Percentiles rank a stretch among this genome's conserved stretches.
These are phyloP conservation scores for Peromyscus aztecus DNA, from an alignment of 2,797 vertebrate genomes.

Conservation along the genomic window DNA sequence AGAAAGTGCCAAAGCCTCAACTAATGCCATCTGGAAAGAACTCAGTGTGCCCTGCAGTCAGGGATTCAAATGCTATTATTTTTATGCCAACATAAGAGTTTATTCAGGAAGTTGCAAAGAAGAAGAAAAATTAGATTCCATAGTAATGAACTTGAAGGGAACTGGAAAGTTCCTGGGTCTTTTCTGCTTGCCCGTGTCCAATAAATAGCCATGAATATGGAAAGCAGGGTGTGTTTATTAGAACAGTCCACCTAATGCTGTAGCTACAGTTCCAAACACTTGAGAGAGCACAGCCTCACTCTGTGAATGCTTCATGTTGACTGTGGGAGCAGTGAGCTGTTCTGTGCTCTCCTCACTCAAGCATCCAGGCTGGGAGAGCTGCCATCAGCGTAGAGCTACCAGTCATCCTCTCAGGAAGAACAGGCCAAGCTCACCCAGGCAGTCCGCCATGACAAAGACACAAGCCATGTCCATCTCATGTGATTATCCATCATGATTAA, in stretches of 20 bases:
- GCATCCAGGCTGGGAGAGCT: neutral
- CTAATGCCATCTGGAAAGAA: conserved; percentile 76
- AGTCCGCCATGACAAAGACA: neutral
- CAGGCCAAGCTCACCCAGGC: neutral
- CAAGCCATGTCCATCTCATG: neutral
- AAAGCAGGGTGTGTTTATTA: conserved; percentile 7
- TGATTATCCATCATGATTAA: neutral
- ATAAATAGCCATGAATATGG: neutral
- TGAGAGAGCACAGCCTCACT: neutral
- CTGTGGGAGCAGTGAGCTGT: neutral
- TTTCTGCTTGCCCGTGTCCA: neutral
- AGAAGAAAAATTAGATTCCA: neutral
- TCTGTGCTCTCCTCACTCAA: neutral
- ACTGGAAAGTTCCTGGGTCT: conserved; percentile 51
- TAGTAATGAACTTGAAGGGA: conserved; percentile 43
- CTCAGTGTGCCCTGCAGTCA: conserved; percentile 64
- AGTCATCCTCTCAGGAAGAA: neutral
- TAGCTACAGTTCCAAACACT: conserved; percentile 22
- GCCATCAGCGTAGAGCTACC: no score
- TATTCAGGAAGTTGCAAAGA: conserved; percentile 74
- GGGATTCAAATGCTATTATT: conserved; percentile 75
- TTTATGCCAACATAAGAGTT: conserved; percentile 72
- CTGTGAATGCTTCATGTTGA: neutral
- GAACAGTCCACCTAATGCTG: neutral
- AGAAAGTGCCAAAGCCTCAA: conserved; percentile 72